A percentile compares a stretch with the other conserved stretches of the same genome.
phyloP scores from a whole-genome alignment of 2,113 vertebrate genomes.

The Microcebus lehilahytsara region DNA sequence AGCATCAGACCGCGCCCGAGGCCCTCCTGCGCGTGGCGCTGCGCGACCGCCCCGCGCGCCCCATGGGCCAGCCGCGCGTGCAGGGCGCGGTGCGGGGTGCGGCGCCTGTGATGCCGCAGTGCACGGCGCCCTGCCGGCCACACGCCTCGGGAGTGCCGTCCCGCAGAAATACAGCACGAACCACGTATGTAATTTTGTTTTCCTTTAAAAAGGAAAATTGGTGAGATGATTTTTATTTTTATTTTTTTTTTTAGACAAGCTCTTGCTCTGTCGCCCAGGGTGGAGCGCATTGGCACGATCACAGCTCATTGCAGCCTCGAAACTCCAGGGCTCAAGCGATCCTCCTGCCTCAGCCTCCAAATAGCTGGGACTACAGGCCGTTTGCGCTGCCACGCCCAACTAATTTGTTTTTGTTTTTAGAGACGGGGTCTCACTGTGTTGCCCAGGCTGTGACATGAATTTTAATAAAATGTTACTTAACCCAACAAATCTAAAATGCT shows the following conservation, averaged over 20 bases:
- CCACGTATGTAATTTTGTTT: neutral
- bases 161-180: neutral
- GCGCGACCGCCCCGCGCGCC: neutral
- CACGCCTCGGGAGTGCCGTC: neutral
- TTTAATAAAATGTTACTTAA: neutral
- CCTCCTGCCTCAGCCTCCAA: too few species aligned
- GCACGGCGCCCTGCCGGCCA: neutral
- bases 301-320: too few species aligned
- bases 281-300: too few species aligned
- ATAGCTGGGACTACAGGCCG: too few species aligned
- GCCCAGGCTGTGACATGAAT: neutral
- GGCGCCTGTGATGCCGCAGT: neutral
- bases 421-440: too few species aligned
- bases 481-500: neutral
- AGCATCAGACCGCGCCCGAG: neutral
- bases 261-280: too few species aligned
- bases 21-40: neutral
- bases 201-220: neutral
- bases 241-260: too few species aligned
- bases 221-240: neutral
- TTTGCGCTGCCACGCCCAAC: too few species aligned
- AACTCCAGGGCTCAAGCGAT: too few species aligned
- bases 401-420: too few species aligned
- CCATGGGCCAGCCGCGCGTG: fast-evolving
- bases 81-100: too few species aligned